These are phyloP conservation scores for Thereva unica DNA, from an alignment of 2,888 invertebrate species.

Conservation along the genomic window DNA sequence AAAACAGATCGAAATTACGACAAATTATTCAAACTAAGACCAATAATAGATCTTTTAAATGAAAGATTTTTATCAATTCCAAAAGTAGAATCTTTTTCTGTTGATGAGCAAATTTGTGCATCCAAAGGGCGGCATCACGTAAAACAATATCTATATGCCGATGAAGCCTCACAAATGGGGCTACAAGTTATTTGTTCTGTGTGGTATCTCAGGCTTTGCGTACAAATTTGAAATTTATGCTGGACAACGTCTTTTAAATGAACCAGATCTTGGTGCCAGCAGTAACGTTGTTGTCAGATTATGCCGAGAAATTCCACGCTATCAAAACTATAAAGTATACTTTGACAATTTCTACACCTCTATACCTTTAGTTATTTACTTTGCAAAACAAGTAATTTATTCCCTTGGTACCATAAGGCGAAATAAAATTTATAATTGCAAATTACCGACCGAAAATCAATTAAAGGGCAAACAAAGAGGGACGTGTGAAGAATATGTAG, in stretches of 20 bases:
- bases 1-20: too few relatives aligned
- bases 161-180: conserved; percentile 1
- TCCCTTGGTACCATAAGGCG: neutral
- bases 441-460: neutral
- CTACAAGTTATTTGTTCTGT: neutral
- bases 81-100: too few relatives aligned
- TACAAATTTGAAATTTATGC: neutral
- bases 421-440: neutral
- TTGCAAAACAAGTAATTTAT: neutral
- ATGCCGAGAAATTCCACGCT: neutral
- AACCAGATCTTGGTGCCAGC: neutral
- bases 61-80: too few relatives aligned
- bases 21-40: too few relatives aligned
- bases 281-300: neutral
- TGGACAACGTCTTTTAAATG: neutral
- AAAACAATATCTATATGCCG: too few relatives aligned
- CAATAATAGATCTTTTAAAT: too few relatives aligned
- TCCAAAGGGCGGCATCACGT: too few relatives aligned
- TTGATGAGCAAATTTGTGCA: too few relatives aligned
- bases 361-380: neutral
- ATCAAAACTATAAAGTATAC: neutral
- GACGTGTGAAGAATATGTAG: neutral
- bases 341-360: neutral
- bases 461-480: neutral
- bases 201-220: neutral